These are phyloP conservation scores for Oreotrochilus melanogaster DNA, from an alignment of 2,113 vertebrate genomes.

Conservation along the genomic window DNA sequence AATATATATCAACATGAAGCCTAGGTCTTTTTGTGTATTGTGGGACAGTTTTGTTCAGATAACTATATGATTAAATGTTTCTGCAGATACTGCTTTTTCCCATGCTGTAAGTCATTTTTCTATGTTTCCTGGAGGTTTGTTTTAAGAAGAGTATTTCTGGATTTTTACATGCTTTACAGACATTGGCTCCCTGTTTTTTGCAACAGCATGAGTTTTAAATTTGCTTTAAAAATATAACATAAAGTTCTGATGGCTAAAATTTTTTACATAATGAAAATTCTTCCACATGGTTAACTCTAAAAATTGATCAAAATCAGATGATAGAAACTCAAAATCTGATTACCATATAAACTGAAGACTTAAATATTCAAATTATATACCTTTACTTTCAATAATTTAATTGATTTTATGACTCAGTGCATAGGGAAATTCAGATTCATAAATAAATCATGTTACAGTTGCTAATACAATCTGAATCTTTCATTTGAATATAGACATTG, in stretches of 20 bases:
- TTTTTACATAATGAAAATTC: background rate
- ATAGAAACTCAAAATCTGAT: background rate
- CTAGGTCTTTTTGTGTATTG: background rate
- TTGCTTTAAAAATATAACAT: background rate
- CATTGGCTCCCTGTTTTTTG: background rate
- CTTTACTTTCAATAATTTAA: background rate
- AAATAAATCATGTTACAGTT: background rate
- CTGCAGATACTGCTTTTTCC: background rate
- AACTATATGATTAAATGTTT: background rate
- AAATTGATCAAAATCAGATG: background rate
- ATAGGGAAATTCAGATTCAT: background rate
- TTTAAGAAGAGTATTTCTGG: background rate
- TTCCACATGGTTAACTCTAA: background rate
- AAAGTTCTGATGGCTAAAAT: rapidly evolving
- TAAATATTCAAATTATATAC: background rate
- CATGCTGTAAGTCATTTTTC: background rate
- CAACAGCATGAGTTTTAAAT: background rate
- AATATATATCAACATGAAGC: rapidly evolving
- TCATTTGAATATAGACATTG: background rate
- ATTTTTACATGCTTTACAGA: background rate
- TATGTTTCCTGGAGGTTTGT: background rate
- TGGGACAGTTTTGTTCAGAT: background rate
- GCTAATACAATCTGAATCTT: background rate
- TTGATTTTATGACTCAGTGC: background rate
- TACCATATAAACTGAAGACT: background rate